Evolutionary conservation across 2,797 vertebrate species (phyloP), one percentile per base, ranked within the genome.

Genomic region (Mormyrops boulengeri): DNA sequence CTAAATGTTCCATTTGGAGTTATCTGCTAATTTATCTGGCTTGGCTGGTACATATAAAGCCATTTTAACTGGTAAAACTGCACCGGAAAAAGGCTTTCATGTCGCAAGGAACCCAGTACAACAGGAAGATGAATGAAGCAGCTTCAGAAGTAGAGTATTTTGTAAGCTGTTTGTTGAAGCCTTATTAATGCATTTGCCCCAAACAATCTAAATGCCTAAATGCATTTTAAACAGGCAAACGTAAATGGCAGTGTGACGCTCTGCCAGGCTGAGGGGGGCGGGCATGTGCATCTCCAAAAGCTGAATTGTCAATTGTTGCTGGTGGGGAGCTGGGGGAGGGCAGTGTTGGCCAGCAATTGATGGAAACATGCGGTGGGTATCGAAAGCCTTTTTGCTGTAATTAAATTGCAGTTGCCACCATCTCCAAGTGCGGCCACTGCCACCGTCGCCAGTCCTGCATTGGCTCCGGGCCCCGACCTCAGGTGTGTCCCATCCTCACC

Each of bases 361-460:
- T 34, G 22, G 73, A 84, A 89, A 62, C 86, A 90, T 85, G 89
- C 89, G 88, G 82, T 4, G 87, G 88, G 73, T 34, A 87, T 62
- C 17, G 38, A 53, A 34, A 50, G 69, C 60, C 52, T 90, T 90
- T 80, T 17, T 88, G 22, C 69, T 44, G 7, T 88, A 49, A 90
- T 88, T 84, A 52, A 88, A 60, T 22, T 62, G 57, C 69, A 90
- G 69, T 88, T 88, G 86, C 85, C 85, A 87, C 85, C 34, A 19
- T 89, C 53, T 85, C 89, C 19, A 41, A 26, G 38, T 57, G 49
- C 34, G 12, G 9, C 19, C 47, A 50, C 26, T 80, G 86, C 85
- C 55, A 22, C 66, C 49, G 9, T 80, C 3, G 69, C 26, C 66
- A 53, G 69, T 53, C 50, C 66, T 30, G 86, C 12, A 80, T 49